Evolutionary conservation across 1,140 invertebrate species (phyloP), one percentile per base, ranked within the genome.

Genomic region (Radopholus similis): DNA sequence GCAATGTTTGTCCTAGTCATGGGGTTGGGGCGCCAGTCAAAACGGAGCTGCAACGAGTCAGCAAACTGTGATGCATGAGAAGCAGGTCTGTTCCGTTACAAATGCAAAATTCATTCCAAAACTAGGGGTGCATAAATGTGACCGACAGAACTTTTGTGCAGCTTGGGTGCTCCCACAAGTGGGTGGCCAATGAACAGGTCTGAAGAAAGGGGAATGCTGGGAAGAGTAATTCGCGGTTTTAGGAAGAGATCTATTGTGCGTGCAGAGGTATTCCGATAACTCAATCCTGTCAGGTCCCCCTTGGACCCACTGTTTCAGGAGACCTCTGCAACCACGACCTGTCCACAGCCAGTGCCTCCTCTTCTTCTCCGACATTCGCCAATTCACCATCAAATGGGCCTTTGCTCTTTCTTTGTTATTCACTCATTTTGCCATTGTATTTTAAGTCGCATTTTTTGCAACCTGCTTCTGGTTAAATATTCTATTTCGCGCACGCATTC

Each of bases 91-190:
- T n/a, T n/a, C n/a, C n/a, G n/a, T n/a, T n/a, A n/a, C n/a, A n/a
- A n/a, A n/a, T n/a, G n/a, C n/a, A n/a, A n/a, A n/a, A n/a, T n/a
- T n/a, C n/a, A n/a, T n/a, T n/a, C n/a, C n/a, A n/a, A n/a, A n/a
- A n/a, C n/a, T n/a, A n/a, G n/a, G 78, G 78, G 5, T 80, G 78
- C 42, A 75, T 80, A 13, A 80, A 80, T 70, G 75, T 80, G 3
- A 79, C 77, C 18, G 71, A 81, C 28, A 38, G 26, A 21, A 62
- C 37, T 11, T 55, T 78, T 44, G 68, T 81, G 26, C 72, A 71
- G 66, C 15, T 82, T 11, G 78, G 78, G 13, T 81, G 78, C 54
- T 58, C 70, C 4, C 75, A 77, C n/a, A 79, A 80, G 63, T 81
- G 78, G 78, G 80, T 76, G 42, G 59, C 75, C 54, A 73, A 77